Percentiles rank a stretch among this genome's conserved stretches.
phyloP scores from a whole-genome alignment of 2,888 invertebrate species.

The Xestia rhomboidea region DNA sequence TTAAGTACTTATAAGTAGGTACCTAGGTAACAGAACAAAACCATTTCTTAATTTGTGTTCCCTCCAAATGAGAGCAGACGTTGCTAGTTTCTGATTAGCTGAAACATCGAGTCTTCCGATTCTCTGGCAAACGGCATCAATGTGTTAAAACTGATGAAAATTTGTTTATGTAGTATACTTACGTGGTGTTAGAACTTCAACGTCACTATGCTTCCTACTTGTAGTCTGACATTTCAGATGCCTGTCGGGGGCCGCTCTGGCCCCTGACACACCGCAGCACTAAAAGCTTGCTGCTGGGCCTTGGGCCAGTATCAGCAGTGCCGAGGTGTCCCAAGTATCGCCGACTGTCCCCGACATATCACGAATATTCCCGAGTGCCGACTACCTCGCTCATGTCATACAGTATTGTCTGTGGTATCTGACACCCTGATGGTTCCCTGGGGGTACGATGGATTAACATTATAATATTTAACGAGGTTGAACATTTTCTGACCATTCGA shows the following conservation, averaged over 20 bases:
- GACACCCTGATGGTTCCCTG: constrained; percentile 16
- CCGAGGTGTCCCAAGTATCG: background rate
- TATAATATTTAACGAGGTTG: constrained; percentile 29
- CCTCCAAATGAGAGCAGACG: no score
- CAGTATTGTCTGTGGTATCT: constrained; percentile 19
- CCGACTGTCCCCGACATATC: background rate
- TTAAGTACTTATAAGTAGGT: no score
- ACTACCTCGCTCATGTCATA: background rate
- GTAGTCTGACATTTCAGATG: constrained; percentile 17
- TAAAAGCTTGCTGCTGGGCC: constrained; percentile 41
- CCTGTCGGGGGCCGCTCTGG: constrained; percentile 12
- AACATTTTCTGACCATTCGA: constrained; percentile 15
- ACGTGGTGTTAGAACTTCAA: no score
- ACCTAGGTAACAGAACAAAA: no score
- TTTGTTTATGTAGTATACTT: no score
- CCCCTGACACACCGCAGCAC: constrained; percentile 23
- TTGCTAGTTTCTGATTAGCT: no score
- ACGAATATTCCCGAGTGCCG: background rate
- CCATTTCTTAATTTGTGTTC: no score
- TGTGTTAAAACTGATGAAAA: no score
- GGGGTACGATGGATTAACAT: constrained; percentile 34
- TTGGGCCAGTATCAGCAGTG: constrained; percentile 25
- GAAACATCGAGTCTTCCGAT: no score
- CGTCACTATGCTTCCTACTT: background rate
- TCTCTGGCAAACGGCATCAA: no score